These are phyloP conservation scores for Acheta domesticus DNA, from an alignment of 2,888 invertebrate species.

Conservation along the genomic window DNA sequence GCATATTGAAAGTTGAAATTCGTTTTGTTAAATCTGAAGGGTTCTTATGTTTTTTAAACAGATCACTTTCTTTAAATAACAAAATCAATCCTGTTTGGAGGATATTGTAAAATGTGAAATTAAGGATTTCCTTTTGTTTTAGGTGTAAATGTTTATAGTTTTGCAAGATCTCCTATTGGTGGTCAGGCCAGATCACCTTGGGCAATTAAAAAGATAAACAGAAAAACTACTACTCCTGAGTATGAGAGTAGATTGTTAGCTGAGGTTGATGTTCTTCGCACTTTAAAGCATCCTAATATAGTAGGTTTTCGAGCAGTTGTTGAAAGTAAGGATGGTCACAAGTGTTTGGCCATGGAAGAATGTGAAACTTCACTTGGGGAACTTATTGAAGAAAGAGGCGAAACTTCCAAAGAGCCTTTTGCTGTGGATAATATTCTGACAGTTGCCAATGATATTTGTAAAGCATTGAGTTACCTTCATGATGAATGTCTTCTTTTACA, in stretches of 20 bases:
- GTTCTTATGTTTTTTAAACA: too few species aligned
- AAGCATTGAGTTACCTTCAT: constrained; percentile 75
- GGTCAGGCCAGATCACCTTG: constrained; percentile 74
- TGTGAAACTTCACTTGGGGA: constrained; percentile 70
- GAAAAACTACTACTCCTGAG: constrained; percentile 53
- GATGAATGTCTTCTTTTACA: constrained; percentile 67
- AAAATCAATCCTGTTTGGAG: too few species aligned
- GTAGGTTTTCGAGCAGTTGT: constrained; percentile 67
- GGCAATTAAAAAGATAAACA: constrained; percentile 81
- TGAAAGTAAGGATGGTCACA: constrained; percentile 54
- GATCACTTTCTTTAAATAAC: too few species aligned
- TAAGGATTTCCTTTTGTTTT: constrained; percentile 35
- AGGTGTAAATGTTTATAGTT: constrained; percentile 75
- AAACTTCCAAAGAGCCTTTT: constrained; percentile 58
- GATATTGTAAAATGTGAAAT: too few species aligned
- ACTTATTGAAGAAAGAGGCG: constrained; percentile 65
- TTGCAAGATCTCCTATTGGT: constrained; percentile 67
- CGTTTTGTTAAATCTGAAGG: too few species aligned
- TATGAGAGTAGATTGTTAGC: constrained; percentile 58
- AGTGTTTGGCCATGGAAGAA: constrained; percentile 75
- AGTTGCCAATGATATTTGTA: constrained; percentile 64
- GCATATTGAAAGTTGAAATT: too few species aligned
- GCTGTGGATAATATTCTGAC: constrained; percentile 60
- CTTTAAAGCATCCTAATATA: constrained; percentile 75
- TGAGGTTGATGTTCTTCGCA: constrained; percentile 69